Base-by-base conservation (phyloP, 2,797 vertebrate species). In the Serranus cabrilla region DNA sequence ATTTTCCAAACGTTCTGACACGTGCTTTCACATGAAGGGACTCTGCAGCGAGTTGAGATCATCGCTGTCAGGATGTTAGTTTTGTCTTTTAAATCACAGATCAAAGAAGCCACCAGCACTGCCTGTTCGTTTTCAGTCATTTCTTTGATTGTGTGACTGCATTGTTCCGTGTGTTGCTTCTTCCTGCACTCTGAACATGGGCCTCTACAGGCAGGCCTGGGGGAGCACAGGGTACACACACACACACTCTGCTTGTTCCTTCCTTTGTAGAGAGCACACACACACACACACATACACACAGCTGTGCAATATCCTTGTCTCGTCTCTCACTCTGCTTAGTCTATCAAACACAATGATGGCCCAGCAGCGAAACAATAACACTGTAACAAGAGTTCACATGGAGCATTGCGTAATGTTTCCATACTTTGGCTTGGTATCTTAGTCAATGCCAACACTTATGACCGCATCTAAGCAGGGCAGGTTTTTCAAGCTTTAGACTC, bases 131-230 rank as follows among this genome's bases (percentile, higher is more conserved):
- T 46, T 34, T n/a, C 60, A 64, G 25, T 46, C 7, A 39, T 34
- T 51, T 59, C 20, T 75, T 50, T 66, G 58, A 71, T 63, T 62
- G 42, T 70, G 46, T 0, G 23, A 39, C 39, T 61, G 45, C 65
- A 39, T 16, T 59, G 11, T 45, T 18, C 17, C 37, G 18, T 49
- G 55, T 70, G 43, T 58, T 67, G n/a, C 17, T 25, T 72, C 54
- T 78, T 81, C 60, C 78, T 76, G 71, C 9, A 4, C 71, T 10
- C 37, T 34, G 42, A 72, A 46, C 39, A 50, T 57, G 70, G 17
- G 50, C n/a, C 47, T 68, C 59, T 34, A 55, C 14, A 20, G 17
- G 34, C 1, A 5, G 20, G 6, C 37, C 46, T 14, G 4, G 10
- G 40, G 52, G 31, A 40, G 40, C 20, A 40, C 45, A 39, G 27